Evolutionary conservation across 1,140 invertebrate species (phyloP).

Genomic region (Belonocnema kinseyi): DNA sequence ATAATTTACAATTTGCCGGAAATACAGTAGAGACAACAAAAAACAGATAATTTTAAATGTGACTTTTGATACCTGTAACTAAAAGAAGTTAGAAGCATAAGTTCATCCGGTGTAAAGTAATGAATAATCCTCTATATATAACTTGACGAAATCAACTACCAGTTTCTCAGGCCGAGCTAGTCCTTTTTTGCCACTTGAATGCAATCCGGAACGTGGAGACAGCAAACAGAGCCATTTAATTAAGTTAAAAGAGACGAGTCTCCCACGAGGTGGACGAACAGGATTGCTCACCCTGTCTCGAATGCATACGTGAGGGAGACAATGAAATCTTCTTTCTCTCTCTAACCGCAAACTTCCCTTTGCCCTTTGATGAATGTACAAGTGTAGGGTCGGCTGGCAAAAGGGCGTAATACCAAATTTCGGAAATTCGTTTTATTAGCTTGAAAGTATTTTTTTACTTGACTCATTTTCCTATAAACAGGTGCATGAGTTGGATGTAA

Average conservation of each 20-base stretch:
- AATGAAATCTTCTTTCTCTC: slow-evolving; percentile 11
- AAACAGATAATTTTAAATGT: no score
- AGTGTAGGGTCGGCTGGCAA: not conserved
- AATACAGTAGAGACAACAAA: no score
- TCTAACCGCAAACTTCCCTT: slow-evolving; percentile 27
- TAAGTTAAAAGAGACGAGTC: slow-evolving; percentile 39
- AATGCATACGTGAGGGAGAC: slow-evolving; percentile 19
- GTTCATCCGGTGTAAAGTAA: not conserved
- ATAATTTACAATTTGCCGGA: no score
- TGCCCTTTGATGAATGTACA: not conserved
- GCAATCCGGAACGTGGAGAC: slow-evolving; percentile 27
- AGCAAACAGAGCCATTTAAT: slow-evolving; percentile 29
- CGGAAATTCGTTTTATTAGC: no score
- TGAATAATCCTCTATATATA: no score
- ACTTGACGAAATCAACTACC: slow-evolving; percentile 21
- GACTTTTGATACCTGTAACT: no score
- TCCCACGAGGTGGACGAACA: slow-evolving; percentile 43
- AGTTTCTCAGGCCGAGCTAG: slow-evolving; percentile 24
- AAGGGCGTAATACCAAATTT: no score
- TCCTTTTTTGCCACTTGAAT: slow-evolving; percentile 22
- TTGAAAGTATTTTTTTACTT: no score
- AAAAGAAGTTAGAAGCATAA: slow-evolving; percentile 11
- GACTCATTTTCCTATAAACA: no score
- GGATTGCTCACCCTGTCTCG: slow-evolving; percentile 41
- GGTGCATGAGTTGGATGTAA: no score